These are phyloP conservation scores for Ischnura elegans DNA, from an alignment of 2,888 invertebrate genomes.

Conservation along the genomic window DNA sequence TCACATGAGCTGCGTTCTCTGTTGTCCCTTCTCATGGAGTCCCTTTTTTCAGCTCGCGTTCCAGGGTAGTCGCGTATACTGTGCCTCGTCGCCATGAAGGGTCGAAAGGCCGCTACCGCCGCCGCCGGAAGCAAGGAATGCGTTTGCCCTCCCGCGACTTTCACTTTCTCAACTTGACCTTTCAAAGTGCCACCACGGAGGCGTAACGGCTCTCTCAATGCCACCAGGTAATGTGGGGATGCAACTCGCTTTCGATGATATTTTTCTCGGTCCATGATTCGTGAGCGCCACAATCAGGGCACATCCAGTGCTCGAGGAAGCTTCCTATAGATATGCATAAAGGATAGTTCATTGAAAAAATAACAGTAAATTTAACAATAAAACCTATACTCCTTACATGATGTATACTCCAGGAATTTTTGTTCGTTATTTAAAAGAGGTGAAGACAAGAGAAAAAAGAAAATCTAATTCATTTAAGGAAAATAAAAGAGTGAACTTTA, in stretches of 20 bases:
- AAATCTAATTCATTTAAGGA: no score
- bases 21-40: background rate
- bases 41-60: background rate
- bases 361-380: no score
- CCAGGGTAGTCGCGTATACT: background rate
- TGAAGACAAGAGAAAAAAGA: no score
- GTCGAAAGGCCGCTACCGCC: background rate
- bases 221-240: background rate
- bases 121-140: background rate
- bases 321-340: no score
- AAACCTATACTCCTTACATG: no score
- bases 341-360: no score
- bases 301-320: no score
- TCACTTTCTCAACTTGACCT: background rate
- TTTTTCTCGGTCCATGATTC: no score
- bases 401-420: no score
- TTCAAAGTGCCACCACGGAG: background rate
- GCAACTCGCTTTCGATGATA: background rate
- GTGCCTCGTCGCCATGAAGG: background rate
- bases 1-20: background rate
- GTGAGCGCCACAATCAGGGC: no score
- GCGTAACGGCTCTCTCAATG: background rate
- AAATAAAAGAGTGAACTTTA: no score
- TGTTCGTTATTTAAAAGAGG: no score
- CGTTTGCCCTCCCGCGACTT: background rate